A percentile compares a stretch with the other conserved stretches of the same genome.
These are phyloP conservation scores for Callyntrura sp. DNA, from an alignment of 2,888 invertebrate species.

Conservation along the genomic window DNA sequence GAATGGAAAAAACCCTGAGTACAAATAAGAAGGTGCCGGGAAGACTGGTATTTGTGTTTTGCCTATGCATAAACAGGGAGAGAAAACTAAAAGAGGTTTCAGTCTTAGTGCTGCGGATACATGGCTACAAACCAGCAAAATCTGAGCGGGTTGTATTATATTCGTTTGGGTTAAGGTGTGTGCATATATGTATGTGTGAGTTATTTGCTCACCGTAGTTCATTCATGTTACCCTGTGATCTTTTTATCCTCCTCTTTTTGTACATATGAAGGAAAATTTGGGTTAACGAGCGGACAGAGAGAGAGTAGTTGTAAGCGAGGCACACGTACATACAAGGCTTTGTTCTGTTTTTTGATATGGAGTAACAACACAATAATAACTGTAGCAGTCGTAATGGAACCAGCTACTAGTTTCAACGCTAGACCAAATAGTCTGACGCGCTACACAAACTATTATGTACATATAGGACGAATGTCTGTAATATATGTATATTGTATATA, in stretches of 20 bases:
- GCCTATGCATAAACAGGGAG: neutral
- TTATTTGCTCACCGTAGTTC: constrained; percentile 60
- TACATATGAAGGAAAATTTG: constrained; percentile 65
- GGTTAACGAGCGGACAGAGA: constrained; percentile 72
- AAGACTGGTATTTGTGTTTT: constrained; percentile 42
- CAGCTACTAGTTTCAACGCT: too few species aligned
- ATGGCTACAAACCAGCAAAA: constrained; percentile 54
- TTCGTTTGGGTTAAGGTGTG: too few species aligned
- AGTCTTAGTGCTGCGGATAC: constrained; percentile 28
- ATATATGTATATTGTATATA: neutral
- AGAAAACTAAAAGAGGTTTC: constrained; percentile 1
- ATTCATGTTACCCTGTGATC: constrained; percentile 71
- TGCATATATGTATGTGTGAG: constrained; percentile 33
- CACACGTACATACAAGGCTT: constrained; percentile 69
- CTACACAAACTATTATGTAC: too few species aligned
- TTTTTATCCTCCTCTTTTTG: constrained; percentile 65
- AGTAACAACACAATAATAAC: constrained; percentile 48
- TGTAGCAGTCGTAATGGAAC: constrained; percentile 9
- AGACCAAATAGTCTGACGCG: too few species aligned
- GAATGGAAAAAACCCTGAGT: neutral
- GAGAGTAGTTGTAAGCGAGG: constrained; percentile 48
- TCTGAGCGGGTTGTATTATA: constrained; percentile 24
- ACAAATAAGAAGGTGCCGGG: constrained; percentile 47
- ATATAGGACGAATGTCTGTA: neutral
- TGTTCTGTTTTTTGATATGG: constrained; percentile 62